Evolutionary conservation across 2,797 vertebrate genomes (phyloP).

Genomic region (Crenuchus spilurus): DNA sequence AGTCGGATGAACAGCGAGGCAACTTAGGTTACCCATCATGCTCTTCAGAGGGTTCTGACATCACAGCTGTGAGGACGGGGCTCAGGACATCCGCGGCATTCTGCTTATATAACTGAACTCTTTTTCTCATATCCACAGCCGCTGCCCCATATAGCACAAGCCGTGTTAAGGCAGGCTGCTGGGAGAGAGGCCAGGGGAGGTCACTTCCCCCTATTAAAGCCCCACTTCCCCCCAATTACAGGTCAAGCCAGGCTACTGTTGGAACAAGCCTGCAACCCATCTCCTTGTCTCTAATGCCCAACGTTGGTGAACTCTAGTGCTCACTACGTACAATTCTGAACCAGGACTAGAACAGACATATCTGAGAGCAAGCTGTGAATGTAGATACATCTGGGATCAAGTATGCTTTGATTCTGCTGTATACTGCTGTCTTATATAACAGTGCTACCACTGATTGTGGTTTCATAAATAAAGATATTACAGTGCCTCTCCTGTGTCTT

Average conservation of each 20-base stretch:
- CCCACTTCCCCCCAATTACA: constrained; percentile 62
- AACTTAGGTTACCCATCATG: constrained; percentile 70
- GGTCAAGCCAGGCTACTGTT: constrained; percentile 56
- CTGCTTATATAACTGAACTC: constrained; percentile 74
- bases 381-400: neutral
- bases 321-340: neutral
- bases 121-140: constrained; percentile 59
- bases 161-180: constrained; percentile 26
- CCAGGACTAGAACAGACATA: neutral
- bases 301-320: neutral
- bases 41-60: constrained; percentile 70
- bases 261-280: constrained; percentile 22
- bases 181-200: constrained; percentile 64
- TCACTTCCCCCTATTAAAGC: constrained; percentile 70
- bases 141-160: constrained; percentile 56
- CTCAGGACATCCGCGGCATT: constrained; percentile 67
- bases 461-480: no score
- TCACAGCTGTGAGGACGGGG: constrained; percentile 69
- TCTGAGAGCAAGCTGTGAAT: neutral
- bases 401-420: neutral
- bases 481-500: no score
- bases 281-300: constrained; percentile 18
- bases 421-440: neutral
- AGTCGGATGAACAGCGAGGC: constrained; percentile 59
- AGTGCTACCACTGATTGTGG: no score